Conservation (phyloP, 2,797 vertebrate species). For the Fratercula arctica region DNA sequence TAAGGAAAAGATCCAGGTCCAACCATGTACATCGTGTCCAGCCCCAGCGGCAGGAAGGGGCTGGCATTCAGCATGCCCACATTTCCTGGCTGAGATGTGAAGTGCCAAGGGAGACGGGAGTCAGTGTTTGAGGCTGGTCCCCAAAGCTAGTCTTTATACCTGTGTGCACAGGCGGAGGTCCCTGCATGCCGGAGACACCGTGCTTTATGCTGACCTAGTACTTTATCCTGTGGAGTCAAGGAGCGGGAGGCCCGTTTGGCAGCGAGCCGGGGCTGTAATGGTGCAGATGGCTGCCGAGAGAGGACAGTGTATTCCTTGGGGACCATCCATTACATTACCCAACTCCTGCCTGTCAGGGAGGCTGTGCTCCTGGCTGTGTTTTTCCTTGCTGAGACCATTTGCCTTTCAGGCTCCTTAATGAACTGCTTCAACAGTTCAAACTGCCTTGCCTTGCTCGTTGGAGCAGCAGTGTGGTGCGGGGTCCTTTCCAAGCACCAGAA, state of each 20-base stretch:
- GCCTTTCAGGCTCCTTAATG: background rate
- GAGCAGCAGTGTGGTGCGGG: background rate
- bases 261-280: background rate
- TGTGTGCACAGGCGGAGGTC: rapidly evolving
- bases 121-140: background rate
- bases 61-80: background rate
- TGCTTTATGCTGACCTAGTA: background rate
- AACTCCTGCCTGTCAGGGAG: background rate
- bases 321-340: conserved; percentile 32
- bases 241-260: background rate
- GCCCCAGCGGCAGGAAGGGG: background rate
- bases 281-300: background rate
- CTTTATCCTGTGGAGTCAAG: background rate
- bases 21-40: rapidly evolving
- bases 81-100: background rate
- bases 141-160: background rate
- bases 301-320: background rate
- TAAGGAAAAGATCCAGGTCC: background rate
- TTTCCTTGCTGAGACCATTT: conserved; percentile 16
- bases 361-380: background rate
- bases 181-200: rapidly evolving
- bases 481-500: background rate
- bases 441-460: background rate
- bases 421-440: background rate
- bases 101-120: background rate